A percentile compares a stretch with the other conserved stretches of the same genome.
phyloP scores from a whole-genome alignment of 2,113 vertebrate genomes.

The Gallinago jamesoni region DNA sequence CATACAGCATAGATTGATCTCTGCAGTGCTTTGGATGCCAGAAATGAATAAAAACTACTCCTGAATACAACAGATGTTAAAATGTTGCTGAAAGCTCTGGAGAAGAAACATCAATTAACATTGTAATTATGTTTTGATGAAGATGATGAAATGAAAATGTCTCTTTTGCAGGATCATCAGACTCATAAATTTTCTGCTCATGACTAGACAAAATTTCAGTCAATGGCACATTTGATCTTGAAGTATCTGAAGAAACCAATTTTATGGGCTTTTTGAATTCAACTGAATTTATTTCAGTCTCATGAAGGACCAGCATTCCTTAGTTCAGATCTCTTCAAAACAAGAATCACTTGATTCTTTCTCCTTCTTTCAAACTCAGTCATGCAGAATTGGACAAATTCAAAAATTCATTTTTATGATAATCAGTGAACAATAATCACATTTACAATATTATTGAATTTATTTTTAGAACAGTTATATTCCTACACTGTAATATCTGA shows the following conservation, averaged over 20 bases:
- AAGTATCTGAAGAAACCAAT: neutral
- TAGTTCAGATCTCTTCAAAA: neutral
- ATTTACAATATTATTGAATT: neutral
- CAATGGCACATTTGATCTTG: neutral
- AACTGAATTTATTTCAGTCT: neutral
- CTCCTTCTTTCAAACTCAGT: neutral
- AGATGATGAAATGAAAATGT: neutral
- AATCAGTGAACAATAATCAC: neutral
- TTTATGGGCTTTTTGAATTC: neutral
- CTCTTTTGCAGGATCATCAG: neutral
- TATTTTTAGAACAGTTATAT: neutral
- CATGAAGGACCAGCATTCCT: neutral
- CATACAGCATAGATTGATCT: neutral
- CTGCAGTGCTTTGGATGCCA: neutral
- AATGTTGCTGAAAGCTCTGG: neutral
- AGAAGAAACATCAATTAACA: conserved; percentile 9
- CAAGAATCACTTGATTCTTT: neutral
- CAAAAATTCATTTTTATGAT: neutral
- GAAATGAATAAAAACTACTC: neutral
- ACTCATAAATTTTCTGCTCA: neutral
- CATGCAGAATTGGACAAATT: neutral
- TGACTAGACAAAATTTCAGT: neutral
- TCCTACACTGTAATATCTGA: neutral
- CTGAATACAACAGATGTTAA: conserved; percentile 4
- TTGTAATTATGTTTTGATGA: neutral